These are phyloP conservation scores for Nasonia oneida DNA, from an alignment of 2,888 invertebrate species.

Conservation along the genomic window DNA sequence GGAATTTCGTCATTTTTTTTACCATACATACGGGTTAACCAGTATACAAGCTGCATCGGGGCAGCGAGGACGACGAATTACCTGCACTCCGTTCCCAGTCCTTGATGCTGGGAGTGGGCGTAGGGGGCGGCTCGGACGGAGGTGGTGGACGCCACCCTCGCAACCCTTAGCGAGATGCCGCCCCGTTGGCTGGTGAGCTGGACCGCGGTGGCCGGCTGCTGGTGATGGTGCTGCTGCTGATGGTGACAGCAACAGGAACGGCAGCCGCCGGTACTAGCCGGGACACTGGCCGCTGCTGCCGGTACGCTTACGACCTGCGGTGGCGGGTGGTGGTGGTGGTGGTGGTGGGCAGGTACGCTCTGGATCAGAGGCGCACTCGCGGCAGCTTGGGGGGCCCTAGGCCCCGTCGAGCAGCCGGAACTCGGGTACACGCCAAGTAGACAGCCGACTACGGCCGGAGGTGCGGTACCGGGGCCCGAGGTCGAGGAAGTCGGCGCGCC, in stretches of 20 bases:
- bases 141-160: slow-evolving; percentile 80
- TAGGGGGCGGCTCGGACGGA: slow-evolving; percentile 79
- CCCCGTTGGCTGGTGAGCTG: slow-evolving; percentile 78
- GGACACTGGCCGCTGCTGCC: slow-evolving; percentile 51
- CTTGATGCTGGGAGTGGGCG: slow-evolving; percentile 79
- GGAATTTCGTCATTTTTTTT: slow-evolving; percentile 52
- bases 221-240: slow-evolving; percentile 66
- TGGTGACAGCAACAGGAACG: slow-evolving; percentile 76
- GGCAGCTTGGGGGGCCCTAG: slow-evolving; percentile 71
- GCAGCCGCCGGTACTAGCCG: slow-evolving; percentile 67
- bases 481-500: slow-evolving; percentile 73
- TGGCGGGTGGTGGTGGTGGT: slow-evolving; percentile 68
- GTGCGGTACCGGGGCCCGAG: slow-evolving; percentile 77
- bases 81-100: slow-evolving; percentile 79
- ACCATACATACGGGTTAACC: too few relatives aligned
- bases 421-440: slow-evolving; percentile 78
- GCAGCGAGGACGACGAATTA: slow-evolving; percentile 61
- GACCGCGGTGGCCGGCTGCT: slow-evolving; percentile 71
- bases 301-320: slow-evolving; percentile 36
- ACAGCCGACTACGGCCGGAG: slow-evolving; percentile 77
- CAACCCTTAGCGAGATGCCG: slow-evolving; percentile 78
- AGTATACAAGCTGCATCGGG: too few relatives aligned
- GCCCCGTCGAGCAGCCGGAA: slow-evolving; percentile 70
- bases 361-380: slow-evolving; percentile 52
- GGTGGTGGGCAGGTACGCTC: slow-evolving; percentile 53